Conservation (phyloP, 2,113 vertebrate genomes). For the Antechinus stuartii region DNA sequence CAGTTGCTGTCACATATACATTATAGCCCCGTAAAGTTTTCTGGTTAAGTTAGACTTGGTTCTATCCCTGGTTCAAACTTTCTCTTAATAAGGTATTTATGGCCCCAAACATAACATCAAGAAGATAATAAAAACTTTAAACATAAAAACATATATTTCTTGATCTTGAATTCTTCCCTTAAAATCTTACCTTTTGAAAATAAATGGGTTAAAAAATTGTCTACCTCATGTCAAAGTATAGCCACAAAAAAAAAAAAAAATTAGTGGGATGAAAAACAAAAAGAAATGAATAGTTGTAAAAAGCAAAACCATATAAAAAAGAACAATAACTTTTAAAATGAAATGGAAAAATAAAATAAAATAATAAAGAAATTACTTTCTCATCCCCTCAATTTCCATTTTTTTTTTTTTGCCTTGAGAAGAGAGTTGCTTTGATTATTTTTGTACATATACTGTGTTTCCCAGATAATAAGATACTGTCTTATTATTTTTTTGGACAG, state of each 20-base stretch:
- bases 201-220: not conserved
- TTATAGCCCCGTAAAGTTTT: constrained; percentile 3
- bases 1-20: not conserved
- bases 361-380: too few species aligned
- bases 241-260: not conserved
- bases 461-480: too few species aligned
- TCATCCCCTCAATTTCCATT: too few species aligned
- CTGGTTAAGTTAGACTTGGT: constrained; percentile 21
- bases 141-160: not conserved
- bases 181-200: not conserved
- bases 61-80: not conserved
- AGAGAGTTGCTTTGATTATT: too few species aligned
- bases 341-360: too few species aligned
- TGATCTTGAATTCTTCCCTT: constrained; percentile 35
- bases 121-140: constrained; percentile 34
- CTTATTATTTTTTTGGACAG: too few species aligned
- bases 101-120: not conserved
- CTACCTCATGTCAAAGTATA: not conserved
- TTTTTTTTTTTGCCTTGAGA: too few species aligned
- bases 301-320: too few species aligned
- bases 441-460: too few species aligned
- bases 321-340: too few species aligned
- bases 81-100: not conserved
- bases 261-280: not conserved
- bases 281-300: too few species aligned